Evolutionary conservation across 2,888 invertebrate genomes (phyloP).

Genomic region (Calameuta filiformis): DNA sequence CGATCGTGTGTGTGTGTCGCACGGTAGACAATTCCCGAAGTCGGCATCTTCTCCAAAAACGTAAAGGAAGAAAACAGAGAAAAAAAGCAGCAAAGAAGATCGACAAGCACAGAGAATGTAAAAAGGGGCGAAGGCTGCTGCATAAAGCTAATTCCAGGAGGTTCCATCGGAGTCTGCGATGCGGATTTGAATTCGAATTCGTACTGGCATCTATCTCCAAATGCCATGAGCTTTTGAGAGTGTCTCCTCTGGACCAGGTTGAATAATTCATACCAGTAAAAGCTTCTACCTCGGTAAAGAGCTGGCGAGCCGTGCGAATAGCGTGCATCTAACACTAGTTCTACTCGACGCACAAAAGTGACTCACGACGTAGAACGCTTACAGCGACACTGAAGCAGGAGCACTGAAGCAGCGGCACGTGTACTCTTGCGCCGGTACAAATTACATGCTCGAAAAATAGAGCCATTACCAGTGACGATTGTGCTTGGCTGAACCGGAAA

Average conservation of each 20-base stretch:
- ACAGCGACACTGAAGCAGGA: neutral
- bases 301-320: neutral
- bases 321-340: neutral
- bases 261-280: neutral
- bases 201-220: neutral
- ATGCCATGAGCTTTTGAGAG: neutral
- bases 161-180: neutral
- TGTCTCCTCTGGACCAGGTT: neutral
- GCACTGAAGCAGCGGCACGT: neutral
- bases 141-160: neutral
- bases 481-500: slow-evolving; percentile 16
- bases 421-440: neutral
- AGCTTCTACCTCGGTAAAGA: neutral
- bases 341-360: neutral
- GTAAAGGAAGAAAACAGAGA: neutral
- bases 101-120: neutral
- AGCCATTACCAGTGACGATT: slow-evolving; percentile 20
- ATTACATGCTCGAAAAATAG: slow-evolving; percentile 8
- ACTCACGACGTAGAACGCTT: neutral
- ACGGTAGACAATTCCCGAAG: neutral
- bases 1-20: neutral
- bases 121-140: neutral
- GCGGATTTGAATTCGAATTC: neutral
- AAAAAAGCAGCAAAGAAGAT: neutral
- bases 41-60: neutral